Evolutionary conservation across 2,888 invertebrate species (phyloP), one percentile per base, ranked within the genome.

Genomic region (Scaptomyza flava): DNA sequence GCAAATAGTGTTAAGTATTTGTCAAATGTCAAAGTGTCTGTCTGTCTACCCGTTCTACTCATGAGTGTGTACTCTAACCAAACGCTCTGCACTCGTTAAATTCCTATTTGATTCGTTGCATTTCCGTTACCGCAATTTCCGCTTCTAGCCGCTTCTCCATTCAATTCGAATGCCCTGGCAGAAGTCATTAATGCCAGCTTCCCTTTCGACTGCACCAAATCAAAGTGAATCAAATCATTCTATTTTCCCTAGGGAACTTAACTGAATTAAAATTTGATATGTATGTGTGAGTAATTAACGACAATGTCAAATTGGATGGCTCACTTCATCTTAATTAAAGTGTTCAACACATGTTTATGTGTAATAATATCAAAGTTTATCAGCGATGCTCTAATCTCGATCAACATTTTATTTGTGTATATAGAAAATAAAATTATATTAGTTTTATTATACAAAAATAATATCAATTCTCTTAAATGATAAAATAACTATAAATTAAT

Each of bases 1-100:
- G 87, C 79, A 85, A 85, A 86, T 77, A 88, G 72, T 83, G 81
- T 86, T 88, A 88, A 84, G 87, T 87, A 88, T 85, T 84, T 81
- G 87, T 83, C 81, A 75, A 88, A 79, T 88, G 84, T 74, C 73
- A 72, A 77, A 77, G 76, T 70, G 68, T 27, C 27, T 27, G 5
- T 5, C 27, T 5, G 27, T 27, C 68, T 11, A 48, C 52, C n/a
- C n/a, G 33, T 23, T 46, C 7, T 38, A 17, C 43, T 52, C 17
- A 17, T 53, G 56, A 12, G 9, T 17, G 33, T 34, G 9, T 2
- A 60, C 34, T 50, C n/a, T 8, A 41, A 17, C 14, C 33, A 53
- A 30, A 63, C 59, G 42, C 51, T 45, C 14, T 56, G 50, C 73
- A 60, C 62, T 72, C 62, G 27, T 45, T 54, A 45, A 60, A 65